Evolutionary conservation across 1,140 invertebrate species (phyloP), one percentile per base, ranked within the genome.

Genomic region (Caerostris extrusa): DNA sequence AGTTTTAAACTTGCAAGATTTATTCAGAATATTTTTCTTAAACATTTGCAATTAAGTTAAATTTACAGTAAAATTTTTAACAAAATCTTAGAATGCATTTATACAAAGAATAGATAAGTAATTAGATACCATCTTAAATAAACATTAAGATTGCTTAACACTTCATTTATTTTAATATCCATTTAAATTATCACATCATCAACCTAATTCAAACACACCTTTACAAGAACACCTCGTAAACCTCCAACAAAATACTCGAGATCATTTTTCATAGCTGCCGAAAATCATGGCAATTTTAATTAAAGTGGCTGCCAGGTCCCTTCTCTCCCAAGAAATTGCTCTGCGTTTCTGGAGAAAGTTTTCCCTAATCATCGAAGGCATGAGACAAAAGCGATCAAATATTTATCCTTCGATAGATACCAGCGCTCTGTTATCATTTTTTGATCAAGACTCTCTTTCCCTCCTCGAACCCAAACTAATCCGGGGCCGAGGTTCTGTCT

Each of bases 371-470:
- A 34, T 50, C 71, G 55, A 85, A 58, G 17, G 17, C 12, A 85
- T 34, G 19, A 82, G 50, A 82, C 0, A 4, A 17, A n/a, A 19
- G 10, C 14, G 53, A n/a, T 85, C 82, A 58, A 85, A 85, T 85
- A 85, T 85, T 85, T 85, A 85, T 56, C 14, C 82, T 19, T 82
- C 57, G 5, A 12, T 14, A 7, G 14, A 57, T 58, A 85, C 53
- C 14, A 7, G 12, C n/a, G 55, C 8, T 5, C 53, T 58, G 7
- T 85, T 85, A 85, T 85, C 82, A 85, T 58, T 85, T 85, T 85
- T 55, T 14, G 55, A 85, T 85, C 82, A 12, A 57, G 82, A 19
- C 14, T 53, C 56, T 19, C 8, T 57, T 7, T 34, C 56, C 17
- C 34, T n/a, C 6, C 12, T n/a, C 5, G 71, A 12, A 3, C 71